Conservation (phyloP, 1,140 invertebrate species). For the Heliconius himera region DNA sequence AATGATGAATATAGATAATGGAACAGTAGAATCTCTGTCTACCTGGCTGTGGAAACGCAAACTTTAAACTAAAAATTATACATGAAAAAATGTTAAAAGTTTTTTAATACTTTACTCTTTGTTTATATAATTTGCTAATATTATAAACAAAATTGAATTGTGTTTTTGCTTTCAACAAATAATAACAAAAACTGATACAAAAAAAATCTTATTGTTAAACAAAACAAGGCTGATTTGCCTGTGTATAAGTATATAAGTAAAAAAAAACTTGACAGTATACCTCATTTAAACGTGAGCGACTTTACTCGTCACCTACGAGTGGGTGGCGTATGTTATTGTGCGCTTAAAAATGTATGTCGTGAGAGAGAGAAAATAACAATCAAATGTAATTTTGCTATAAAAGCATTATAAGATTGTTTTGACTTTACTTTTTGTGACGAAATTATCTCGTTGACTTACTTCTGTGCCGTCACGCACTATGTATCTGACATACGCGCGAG, state of each 20-base stretch:
- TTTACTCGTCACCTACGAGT: background rate
- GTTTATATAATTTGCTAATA: too few relatives aligned
- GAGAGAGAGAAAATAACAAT: background rate
- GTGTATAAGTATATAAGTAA: background rate
- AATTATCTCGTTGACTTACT: background rate
- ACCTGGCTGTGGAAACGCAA: too few relatives aligned
- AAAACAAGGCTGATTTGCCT: background rate
- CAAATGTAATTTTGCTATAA: conserved; percentile 19
- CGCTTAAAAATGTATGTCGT: background rate
- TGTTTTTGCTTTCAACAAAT: too few relatives aligned
- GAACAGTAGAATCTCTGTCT: too few relatives aligned
- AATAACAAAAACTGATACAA: background rate
- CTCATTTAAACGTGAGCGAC: background rate
- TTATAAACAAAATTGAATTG: too few relatives aligned
- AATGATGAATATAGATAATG: too few relatives aligned
- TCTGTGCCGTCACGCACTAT: background rate
- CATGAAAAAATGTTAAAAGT: too few relatives aligned
- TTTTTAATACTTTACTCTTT: too few relatives aligned
- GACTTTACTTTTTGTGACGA: background rate
- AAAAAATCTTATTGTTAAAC: background rate
- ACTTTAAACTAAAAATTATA: too few relatives aligned
- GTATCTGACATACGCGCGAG: too few relatives aligned
- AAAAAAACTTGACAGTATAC: background rate
- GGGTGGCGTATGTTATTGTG: background rate
- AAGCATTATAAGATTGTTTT: background rate